Base-by-base conservation (phyloP, 2,113 vertebrate species). In the Alligator sinensis region DNA sequence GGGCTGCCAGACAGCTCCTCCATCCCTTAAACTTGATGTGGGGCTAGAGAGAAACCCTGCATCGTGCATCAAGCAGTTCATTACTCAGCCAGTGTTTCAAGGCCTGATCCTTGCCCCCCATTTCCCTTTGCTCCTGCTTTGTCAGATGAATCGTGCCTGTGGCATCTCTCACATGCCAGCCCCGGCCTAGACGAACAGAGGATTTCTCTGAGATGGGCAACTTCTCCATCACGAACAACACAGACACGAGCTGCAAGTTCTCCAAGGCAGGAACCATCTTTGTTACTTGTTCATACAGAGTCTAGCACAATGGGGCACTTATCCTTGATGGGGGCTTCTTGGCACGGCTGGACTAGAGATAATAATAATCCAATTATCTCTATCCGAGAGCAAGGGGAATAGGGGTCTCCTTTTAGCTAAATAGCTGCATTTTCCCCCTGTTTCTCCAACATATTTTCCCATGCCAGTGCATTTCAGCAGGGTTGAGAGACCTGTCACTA, bases 191-290 rank as follows among this genome's bases (percentile, higher is more conserved):
- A 47, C 3, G 47, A 47, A 47, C 47, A 54, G 34, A 3, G 25
- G 25, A 24, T 9, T 61, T 30, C 24, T 1, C 25, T 1, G 2
- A 9, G 15, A 2, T 1, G n/a, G 5, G 2, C 78, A 18, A 11
- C 0, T 3, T 64, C 19, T 38, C 62, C 11, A 27, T n/a, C 28
- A 57, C 2, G 11, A 30, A 18, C 3, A 0, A 11, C 1, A 2
- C 1, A 13, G 70, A 54, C 57, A 1, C 2, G 1, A 59, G 34
- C 34, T 2, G 13, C 11, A 64, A 19, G 6, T 38, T 12, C 47
- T 47, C 47, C 47, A 47, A 47, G 47, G 47, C 47, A 47, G 47
- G 47, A 47, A 47, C 47, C 47, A 47, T 34, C 21, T 13, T 12
- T 72, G 11, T 72, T 22, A 24, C n/a, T 14, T 38, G 68, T 38